A percentile compares a stretch with the other conserved stretches of the same genome.
These are phyloP conservation scores for Sebastes matsubarae DNA, from an alignment of 2,797 vertebrate species.

Conservation along the genomic window DNA sequence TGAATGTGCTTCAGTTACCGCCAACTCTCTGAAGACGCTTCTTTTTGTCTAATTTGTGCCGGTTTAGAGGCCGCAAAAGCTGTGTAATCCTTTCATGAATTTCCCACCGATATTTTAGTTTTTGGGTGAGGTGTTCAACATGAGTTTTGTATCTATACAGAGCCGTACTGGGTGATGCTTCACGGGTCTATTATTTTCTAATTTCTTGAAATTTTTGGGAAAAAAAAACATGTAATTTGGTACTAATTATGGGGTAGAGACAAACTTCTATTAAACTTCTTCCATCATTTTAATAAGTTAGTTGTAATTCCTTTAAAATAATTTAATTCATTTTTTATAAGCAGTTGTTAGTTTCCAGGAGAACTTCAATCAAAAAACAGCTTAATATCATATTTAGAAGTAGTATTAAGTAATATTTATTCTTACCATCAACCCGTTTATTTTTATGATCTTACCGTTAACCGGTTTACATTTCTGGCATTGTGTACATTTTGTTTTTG, in stretches of 20 bases:
- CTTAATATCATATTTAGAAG: neutral
- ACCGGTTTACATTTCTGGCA: neutral
- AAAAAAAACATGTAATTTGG: neutral
- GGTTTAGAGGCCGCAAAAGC: neutral
- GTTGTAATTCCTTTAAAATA: neutral
- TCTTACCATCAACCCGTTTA: neutral
- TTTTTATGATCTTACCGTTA: neutral
- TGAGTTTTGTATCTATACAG: neutral
- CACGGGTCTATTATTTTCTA: neutral
- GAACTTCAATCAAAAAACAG: neutral
- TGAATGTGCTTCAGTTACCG: neutral
- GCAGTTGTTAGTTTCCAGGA: neutral
- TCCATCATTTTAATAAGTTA: neutral
- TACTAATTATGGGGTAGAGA: neutral
- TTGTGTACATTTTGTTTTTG: neutral
- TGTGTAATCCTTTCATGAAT: neutral
- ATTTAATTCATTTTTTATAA: neutral
- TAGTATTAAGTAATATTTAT: neutral
- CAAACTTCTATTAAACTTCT: neutral
- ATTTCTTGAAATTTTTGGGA: neutral
- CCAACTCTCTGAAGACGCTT: neutral
- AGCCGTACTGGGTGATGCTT: neutral
- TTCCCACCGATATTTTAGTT: neutral
- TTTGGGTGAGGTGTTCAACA: neutral
- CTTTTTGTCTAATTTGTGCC: neutral